phyloP scores from a whole-genome alignment of 2,888 invertebrate species.

The Yponomeuta malinellus region DNA sequence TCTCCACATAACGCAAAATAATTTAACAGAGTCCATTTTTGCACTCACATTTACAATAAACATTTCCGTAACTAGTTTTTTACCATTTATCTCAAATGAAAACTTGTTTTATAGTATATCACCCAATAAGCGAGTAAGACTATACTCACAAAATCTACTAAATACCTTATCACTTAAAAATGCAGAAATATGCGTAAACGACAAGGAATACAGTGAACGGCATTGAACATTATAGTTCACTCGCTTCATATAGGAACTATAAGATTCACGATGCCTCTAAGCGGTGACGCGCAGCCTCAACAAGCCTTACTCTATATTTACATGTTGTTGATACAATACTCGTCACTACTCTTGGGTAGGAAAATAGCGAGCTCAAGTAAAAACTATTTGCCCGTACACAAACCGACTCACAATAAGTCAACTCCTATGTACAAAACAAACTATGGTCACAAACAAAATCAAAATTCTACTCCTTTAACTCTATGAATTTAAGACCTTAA shows the following conservation, averaged over 20 bases:
- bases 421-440: conserved; percentile 45
- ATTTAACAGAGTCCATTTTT: conserved; percentile 76
- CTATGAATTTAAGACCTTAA: conserved; percentile 44
- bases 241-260: conserved; percentile 74
- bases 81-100: conserved; percentile 62
- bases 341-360: conserved; percentile 32
- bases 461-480: conserved; percentile 49
- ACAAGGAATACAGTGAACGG: conserved; percentile 72
- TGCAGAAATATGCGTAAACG: conserved; percentile 73
- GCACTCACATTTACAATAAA: conserved; percentile 75
- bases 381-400: conserved; percentile 60
- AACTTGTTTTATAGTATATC: conserved; percentile 69
- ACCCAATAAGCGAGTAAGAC: conserved; percentile 72
- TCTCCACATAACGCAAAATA: conserved; percentile 76
- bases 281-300: conserved; percentile 31
- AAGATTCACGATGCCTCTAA: conserved; percentile 73
- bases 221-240: conserved; percentile 75
- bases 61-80: conserved; percentile 61
- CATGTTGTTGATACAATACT: conserved; percentile 42
- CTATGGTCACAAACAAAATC: conserved; percentile 55
- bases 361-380: conserved; percentile 68
- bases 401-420: conserved; percentile 30
- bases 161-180: conserved; percentile 69
- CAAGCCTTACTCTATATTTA: conserved; percentile 44
- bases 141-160: conserved; percentile 67